Evolutionary conservation across 2,888 invertebrate genomes (phyloP), one percentile per base, ranked within the genome.

Genomic region (Litoditis marina): DNA sequence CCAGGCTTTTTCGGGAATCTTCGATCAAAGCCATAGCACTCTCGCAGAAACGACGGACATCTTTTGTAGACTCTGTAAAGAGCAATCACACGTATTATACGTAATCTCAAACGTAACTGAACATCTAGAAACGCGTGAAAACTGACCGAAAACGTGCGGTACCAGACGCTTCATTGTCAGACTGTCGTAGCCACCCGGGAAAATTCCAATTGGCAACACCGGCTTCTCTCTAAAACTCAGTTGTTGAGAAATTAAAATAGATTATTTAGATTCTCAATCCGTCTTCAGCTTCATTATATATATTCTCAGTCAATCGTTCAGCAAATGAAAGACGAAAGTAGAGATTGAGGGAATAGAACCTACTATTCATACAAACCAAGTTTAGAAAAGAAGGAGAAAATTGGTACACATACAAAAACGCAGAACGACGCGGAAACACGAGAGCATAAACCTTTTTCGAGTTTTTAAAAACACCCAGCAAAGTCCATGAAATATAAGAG

Each of bases 1-100:
- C 31, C 6, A 79, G 59, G 25, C 36, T 32, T 7, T 49, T 55
- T 13, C 63, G 62, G 22, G 63, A 58, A 32, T 78, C 75, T 49
- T 80, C 79, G 44, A 80, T 77, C 2, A 81, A 62, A 5, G 80
- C 80, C 79, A 81, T 81, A 7, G 78, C 78, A 39, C 75, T 73
- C 63, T 81, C 81, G 62, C 81, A 81, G 11, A 66, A 70, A 19
- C 66, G 51, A 27, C 76, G 65, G 36, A 78, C 76, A 56, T 78
- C 78, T 31, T 68, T 63, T 2, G 66, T 61, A 4, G 34, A 50
- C 32, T 39, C 39, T 39, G 11, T 13, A 39, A 39, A 13, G n/a
- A 13, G n/a, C n/a, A n/a, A 13, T 39, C n/a, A 39, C 11, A 39
- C 39, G n/a, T n/a, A n/a, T n/a, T n/a, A n/a, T n/a, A n/a, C n/a